phyloP scores from a whole-genome alignment of 2,113 vertebrate genomes.

The Corydoras maculifer region DNA sequence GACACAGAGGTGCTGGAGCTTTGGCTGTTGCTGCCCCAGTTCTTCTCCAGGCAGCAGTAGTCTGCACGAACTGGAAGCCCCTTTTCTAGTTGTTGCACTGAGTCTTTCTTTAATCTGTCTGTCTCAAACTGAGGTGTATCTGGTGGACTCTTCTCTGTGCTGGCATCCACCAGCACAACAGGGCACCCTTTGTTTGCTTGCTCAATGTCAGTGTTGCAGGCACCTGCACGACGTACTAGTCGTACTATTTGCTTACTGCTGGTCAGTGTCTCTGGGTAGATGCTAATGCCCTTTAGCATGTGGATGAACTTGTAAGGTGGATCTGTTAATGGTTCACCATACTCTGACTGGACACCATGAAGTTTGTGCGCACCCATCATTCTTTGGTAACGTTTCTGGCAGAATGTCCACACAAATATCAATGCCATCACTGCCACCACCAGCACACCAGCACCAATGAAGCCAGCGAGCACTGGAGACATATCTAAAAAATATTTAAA shows the following conservation, averaged over 20 bases:
- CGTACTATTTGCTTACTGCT: conserved; percentile 84
- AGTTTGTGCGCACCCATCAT: conserved; percentile 71
- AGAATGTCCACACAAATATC: conserved; percentile 90
- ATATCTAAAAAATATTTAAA: conserved; percentile 68
- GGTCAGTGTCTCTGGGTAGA: conserved; percentile 90
- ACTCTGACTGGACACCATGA: conserved; percentile 55
- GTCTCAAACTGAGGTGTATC: conserved; percentile 58
- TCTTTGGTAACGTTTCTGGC: conserved; percentile 80
- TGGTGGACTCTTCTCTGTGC: conserved; percentile 65
- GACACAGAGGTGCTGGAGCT: conserved; percentile 68
- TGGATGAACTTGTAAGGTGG: conserved; percentile 95
- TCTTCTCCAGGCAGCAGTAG: conserved; percentile 74
- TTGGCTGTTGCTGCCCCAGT: conserved; percentile 67
- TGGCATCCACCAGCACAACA: conserved; percentile 65
- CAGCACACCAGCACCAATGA: conserved; percentile 85
- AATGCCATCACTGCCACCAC: conserved; percentile 80
- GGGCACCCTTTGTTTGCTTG: conserved; percentile 29
- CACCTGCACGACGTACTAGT: conserved; percentile 46
- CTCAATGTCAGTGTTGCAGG: conserved; percentile 23
- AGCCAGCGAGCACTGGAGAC: conserved; percentile 87
- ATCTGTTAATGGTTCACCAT: conserved; percentile 60
- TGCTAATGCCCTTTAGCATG: conserved; percentile 58
- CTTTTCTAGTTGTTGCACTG: conserved; percentile 56
- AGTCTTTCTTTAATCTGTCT: conserved; percentile 55
- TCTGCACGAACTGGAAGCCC: conserved; percentile 74